phyloP scores from a whole-genome alignment of 1,140 invertebrate genomes.

The Stratiolaelaps scimitus region DNA sequence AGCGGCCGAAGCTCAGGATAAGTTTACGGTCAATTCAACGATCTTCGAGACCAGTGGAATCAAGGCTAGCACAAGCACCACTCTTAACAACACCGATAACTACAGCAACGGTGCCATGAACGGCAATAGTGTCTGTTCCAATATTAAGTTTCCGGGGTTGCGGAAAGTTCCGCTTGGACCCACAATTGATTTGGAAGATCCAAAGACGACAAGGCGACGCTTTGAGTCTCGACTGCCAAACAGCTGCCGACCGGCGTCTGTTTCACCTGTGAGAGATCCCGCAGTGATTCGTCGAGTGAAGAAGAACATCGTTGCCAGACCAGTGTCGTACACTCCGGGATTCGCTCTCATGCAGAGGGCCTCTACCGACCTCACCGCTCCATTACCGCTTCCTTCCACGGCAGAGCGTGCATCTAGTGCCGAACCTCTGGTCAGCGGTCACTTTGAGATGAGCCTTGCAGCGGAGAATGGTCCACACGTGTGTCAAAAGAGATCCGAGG shows the following conservation, averaged over 20 bases:
- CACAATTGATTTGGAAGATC: slow-evolving; percentile 13
- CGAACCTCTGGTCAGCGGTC: neutral
- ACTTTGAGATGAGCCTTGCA: no score
- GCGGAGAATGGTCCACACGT: no score
- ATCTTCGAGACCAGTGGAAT: neutral
- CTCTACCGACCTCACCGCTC: neutral
- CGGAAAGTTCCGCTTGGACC: neutral
- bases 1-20: neutral
- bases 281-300: slow-evolving; percentile 26
- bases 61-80: no score
- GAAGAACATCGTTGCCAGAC: neutral
- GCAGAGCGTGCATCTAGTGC: slow-evolving; percentile 1
- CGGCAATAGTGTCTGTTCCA: neutral
- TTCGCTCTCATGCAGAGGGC: slow-evolving; percentile 6
- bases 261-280: slow-evolving; percentile 17
- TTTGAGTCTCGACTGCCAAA: slow-evolving; percentile 22
- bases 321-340: slow-evolving; percentile 6
- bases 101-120: no score
- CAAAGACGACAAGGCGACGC: slow-evolving; percentile 15
- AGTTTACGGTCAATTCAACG: slow-evolving; percentile 3
- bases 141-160: neutral
- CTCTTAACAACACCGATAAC: no score
- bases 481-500: no score
- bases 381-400: neutral
- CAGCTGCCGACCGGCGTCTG: neutral